Conservation (phyloP, 2,888 invertebrate species). For the Agrochola circellaris region DNA sequence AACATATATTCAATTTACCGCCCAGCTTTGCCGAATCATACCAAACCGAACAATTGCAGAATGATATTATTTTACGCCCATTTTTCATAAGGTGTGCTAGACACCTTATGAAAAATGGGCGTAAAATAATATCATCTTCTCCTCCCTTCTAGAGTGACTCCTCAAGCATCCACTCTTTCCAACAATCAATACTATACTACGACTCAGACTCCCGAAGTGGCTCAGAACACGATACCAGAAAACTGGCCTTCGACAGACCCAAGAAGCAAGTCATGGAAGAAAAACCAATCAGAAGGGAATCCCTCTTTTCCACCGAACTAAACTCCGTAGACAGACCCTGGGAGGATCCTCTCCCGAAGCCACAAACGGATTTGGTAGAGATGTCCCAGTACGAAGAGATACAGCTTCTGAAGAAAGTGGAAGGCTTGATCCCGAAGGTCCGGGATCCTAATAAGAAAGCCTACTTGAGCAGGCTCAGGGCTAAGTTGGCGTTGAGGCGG, state of each 20-base stretch:
- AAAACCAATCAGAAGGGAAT: slow-evolving; percentile 73
- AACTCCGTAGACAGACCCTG: slow-evolving; percentile 84
- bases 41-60: too few species aligned
- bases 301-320: slow-evolving; percentile 79
- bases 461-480: slow-evolving; percentile 76
- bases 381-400: slow-evolving; percentile 86
- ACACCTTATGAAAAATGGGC: background rate
- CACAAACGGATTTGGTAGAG: slow-evolving; percentile 74
- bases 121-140: background rate
- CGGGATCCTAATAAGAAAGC: slow-evolving; percentile 78
- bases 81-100: too few species aligned
- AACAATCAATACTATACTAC: slow-evolving; percentile 74
- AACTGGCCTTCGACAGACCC: slow-evolving; percentile 64
- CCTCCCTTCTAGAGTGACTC: slow-evolving; percentile 79
- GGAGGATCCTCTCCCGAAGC: slow-evolving; percentile 72
- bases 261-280: slow-evolving; percentile 72
- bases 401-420: slow-evolving; percentile 85
- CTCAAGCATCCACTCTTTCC: slow-evolving; percentile 81
- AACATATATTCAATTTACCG: too few species aligned
- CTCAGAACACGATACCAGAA: slow-evolving; percentile 70
- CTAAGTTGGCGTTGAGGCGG: slow-evolving; percentile 82
- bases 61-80: too few species aligned
- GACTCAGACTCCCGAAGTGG: slow-evolving; percentile 83
- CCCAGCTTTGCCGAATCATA: too few species aligned
- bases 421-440: slow-evolving; percentile 79